A percentile compares a stretch with the other conserved stretches of the same genome.
phyloP scores from a whole-genome alignment of 1,140 invertebrate genomes.

The Steinernema khuongi region DNA sequence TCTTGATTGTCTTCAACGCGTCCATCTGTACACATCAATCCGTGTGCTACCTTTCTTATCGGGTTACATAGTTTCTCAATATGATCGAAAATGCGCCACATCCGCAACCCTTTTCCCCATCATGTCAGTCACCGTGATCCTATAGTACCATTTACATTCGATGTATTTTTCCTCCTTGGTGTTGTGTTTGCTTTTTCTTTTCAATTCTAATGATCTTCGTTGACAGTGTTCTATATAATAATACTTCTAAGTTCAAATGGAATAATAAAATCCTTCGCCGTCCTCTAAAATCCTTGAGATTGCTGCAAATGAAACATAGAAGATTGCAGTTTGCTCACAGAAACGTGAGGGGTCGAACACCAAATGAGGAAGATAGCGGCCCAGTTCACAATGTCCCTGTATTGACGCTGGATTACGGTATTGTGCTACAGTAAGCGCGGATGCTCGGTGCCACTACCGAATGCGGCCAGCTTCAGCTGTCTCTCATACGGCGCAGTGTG shows the following conservation, averaged over 20 bases:
- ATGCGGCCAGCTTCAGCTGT: too few relatives aligned
- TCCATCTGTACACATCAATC: constrained; percentile 1
- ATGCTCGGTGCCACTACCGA: too few relatives aligned
- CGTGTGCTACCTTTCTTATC: constrained; percentile 2
- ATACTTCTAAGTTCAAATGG: not conserved
- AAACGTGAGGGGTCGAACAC: too few relatives aligned
- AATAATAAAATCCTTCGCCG: not conserved
- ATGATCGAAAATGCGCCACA: not conserved
- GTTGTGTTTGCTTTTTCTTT: constrained; percentile 2
- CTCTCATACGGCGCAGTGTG: too few relatives aligned
- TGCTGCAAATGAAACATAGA: too few relatives aligned
- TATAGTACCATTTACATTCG: too few relatives aligned
- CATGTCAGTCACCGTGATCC: not conserved
- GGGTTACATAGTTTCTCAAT: not conserved
- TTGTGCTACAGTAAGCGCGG: too few relatives aligned
- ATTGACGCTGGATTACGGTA: too few relatives aligned
- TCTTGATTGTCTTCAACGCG: not conserved
- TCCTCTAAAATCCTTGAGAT: too few relatives aligned
- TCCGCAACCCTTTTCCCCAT: not conserved
- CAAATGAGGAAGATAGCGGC: too few relatives aligned
- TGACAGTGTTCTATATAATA: constrained; percentile 12
- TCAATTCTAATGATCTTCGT: not conserved
- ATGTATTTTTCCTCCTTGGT: not conserved
- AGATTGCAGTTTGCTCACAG: too few relatives aligned
- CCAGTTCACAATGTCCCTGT: too few relatives aligned